Conservation (phyloP, 2,797 vertebrate species). For the Chelonia mydas region DNA sequence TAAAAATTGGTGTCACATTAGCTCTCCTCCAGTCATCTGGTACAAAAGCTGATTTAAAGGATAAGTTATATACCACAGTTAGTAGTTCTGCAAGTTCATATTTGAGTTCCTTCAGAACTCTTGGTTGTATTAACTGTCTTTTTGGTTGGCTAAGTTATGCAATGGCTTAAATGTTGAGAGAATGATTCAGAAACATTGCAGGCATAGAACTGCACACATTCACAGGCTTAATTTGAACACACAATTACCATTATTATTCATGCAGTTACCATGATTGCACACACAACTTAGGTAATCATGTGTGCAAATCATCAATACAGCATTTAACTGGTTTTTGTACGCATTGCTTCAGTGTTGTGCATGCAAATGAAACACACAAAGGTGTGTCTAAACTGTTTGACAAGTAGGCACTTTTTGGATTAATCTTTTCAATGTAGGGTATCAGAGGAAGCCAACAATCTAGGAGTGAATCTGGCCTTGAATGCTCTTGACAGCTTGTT, state of each 20-base stretch:
- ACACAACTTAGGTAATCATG: neutral
- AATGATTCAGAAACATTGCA: neutral
- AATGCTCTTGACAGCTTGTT: conserved; percentile 17
- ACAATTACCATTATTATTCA: neutral
- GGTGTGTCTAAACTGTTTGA: neutral
- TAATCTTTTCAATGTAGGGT: neutral
- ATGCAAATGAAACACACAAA: neutral
- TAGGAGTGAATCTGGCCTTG: neutral
- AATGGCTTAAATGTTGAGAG: conserved; percentile 29
- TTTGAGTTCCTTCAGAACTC: neutral
- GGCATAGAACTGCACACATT: neutral
- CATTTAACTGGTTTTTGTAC: neutral
- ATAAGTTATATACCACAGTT: neutral
- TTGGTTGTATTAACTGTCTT: neutral
- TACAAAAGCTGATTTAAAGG: neutral
- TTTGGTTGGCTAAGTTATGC: conserved; percentile 20
- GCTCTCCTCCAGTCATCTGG: neutral
- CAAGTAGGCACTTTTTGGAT: neutral
- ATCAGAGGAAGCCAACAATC: neutral
- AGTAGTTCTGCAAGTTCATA: neutral
- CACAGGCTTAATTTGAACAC: neutral
- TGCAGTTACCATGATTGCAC: neutral
- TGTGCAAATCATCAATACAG: neutral
- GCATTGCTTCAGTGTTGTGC: conserved; percentile 10
- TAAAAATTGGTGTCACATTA: neutral